Conservation (phyloP, 2,797 vertebrate species). For the Vultur gryphus region DNA sequence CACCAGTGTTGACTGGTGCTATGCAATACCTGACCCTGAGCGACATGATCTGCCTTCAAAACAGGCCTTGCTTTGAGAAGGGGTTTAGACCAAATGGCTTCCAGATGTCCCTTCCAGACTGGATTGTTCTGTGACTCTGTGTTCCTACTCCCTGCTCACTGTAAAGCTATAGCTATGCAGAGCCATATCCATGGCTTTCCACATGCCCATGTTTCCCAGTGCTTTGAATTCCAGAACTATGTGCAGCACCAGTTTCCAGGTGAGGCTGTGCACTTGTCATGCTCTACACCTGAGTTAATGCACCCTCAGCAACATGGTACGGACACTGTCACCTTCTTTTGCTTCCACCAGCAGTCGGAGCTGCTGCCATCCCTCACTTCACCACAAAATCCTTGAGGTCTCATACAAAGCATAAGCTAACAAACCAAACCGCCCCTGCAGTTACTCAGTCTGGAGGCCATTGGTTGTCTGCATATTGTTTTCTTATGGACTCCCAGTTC, state of each 20-base stretch:
- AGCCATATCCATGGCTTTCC: background rate
- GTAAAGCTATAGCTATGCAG: background rate
- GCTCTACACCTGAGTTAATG: background rate
- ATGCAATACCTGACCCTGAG: background rate
- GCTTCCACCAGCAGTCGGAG: background rate
- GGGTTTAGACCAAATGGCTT: background rate
- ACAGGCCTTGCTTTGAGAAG: background rate
- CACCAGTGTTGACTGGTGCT: background rate
- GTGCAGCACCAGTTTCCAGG: background rate
- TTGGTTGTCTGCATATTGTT: background rate
- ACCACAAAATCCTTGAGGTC: background rate
- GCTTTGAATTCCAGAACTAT: background rate
- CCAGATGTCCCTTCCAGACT: background rate
- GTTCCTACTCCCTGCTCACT: background rate
- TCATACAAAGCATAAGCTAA: background rate
- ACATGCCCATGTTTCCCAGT: background rate
- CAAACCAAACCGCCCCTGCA: background rate
- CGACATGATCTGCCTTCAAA: background rate
- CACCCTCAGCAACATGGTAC: background rate
- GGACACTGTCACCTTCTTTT: background rate
- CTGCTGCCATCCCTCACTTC: background rate
- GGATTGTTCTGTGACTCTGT: background rate
- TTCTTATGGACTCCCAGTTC: background rate
- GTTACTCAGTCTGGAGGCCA: background rate
- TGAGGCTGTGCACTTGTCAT: background rate